These are phyloP conservation scores for Neoascia interrupta DNA, from an alignment of 2,888 invertebrate species.

Conservation along the genomic window DNA sequence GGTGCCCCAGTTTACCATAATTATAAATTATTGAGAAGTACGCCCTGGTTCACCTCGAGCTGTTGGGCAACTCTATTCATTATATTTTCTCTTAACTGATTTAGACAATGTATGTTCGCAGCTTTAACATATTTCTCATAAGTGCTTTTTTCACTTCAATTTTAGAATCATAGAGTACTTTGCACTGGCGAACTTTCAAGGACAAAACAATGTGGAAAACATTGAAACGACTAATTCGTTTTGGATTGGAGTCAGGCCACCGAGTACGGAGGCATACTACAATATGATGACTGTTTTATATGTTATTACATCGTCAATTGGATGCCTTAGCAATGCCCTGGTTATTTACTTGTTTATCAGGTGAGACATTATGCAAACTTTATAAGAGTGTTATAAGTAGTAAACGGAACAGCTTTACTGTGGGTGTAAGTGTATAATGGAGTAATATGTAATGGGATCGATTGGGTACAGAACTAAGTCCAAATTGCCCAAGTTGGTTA, in stretches of 20 bases:
- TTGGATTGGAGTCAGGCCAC: conserved; percentile 87
- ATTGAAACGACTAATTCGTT: conserved; percentile 83
- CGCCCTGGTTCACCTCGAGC: no score
- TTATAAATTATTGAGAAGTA: no score
- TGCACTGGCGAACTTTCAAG: conserved; percentile 72
- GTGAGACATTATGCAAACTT: conserved; percentile 80
- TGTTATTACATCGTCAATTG: conserved; percentile 83
- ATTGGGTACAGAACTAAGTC: no score
- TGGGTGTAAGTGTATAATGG: no score
- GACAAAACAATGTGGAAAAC: conserved; percentile 75
- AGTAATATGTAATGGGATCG: no score
- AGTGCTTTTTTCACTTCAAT: no score
- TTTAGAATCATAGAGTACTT: conserved; percentile 55
- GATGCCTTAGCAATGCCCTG: conserved; percentile 85
- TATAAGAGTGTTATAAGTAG: neutral
- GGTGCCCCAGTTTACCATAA: no score
- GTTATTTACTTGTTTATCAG: conserved; percentile 87
- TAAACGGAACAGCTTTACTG: neutral
- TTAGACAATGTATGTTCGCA: neutral
- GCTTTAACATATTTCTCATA: no score
- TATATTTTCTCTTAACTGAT: no score
- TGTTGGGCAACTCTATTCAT: no score
- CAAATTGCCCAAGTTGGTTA: no score
- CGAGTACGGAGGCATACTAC: conserved; percentile 82
- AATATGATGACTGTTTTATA: conserved; percentile 84